phyloP scores from a whole-genome alignment of 2,113 vertebrate species.

The Hippocampus zosterae region DNA sequence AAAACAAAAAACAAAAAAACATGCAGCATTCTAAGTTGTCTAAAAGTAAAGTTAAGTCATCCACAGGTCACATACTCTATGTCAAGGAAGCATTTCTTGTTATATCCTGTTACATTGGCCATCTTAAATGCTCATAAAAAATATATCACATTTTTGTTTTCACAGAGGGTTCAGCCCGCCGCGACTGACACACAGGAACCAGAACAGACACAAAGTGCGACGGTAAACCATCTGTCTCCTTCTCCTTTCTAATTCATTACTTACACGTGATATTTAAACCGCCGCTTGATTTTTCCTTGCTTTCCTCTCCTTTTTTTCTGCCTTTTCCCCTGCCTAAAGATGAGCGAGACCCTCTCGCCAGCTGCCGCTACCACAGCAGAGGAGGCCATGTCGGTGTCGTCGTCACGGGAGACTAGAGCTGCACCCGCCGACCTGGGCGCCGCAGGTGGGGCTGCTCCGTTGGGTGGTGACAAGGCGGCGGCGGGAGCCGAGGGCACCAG shows the following conservation, averaged over 20 bases:
- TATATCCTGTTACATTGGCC: constrained; percentile 42
- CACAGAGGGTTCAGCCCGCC: constrained; percentile 54
- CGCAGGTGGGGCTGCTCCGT: constrained; percentile 44
- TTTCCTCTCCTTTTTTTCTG: not conserved
- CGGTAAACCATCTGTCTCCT: constrained; percentile 38
- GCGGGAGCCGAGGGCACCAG: constrained; percentile 64
- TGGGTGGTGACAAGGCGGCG: constrained; percentile 61
- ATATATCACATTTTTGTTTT: constrained; percentile 43
- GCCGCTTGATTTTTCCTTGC: constrained; percentile 1
- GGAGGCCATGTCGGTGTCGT: constrained; percentile 78
- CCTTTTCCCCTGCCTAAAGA: constrained; percentile 37
- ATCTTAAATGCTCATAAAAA: constrained; percentile 57
- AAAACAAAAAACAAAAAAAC: too few relatives aligned
- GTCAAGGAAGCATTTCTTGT: not conserved
- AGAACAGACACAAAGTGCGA: constrained; percentile 44
- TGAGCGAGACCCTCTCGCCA: constrained; percentile 75
- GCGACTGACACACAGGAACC: constrained; percentile 43
- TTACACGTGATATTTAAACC: not conserved
- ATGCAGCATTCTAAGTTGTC: not conserved
- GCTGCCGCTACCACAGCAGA: constrained; percentile 87
- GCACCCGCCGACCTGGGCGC: constrained; percentile 55
- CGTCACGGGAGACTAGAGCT: constrained; percentile 63
- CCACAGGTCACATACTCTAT: constrained; percentile 2
- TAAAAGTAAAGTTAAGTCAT: too few relatives aligned
- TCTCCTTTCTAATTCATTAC: not conserved